Percentiles rank a stretch among this genome's conserved stretches.
Evolutionary conservation across 2,888 invertebrate genomes (phyloP).

Genomic region (Amblyjoppa proteus): DNA sequence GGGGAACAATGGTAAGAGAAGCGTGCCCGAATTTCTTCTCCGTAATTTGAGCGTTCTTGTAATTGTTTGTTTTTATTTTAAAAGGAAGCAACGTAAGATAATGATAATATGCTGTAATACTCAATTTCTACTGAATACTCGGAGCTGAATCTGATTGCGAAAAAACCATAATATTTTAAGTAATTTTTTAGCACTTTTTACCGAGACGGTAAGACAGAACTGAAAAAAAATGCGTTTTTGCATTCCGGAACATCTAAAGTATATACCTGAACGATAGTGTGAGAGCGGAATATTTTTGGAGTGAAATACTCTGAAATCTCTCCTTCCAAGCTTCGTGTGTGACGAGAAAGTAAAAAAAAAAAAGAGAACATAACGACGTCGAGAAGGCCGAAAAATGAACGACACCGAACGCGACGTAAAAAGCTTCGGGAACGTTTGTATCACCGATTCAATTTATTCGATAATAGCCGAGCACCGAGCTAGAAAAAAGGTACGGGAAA

Average conservation of each 20-base stretch:
- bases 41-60: neutral
- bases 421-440: constrained; percentile 17
- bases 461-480: constrained; percentile 27
- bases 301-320: too few species aligned
- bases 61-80: neutral
- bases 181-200: too few species aligned
- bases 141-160: too few species aligned
- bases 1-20: constrained; percentile 7
- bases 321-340: too few species aligned
- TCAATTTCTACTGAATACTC: too few species aligned
- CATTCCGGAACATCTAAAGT: too few species aligned
- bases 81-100: neutral
- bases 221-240: too few species aligned
- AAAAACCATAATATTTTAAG: too few species aligned
- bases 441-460: constrained; percentile 1
- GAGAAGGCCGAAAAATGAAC: neutral
- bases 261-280: too few species aligned
- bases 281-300: too few species aligned
- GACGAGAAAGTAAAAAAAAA: constrained; percentile 20
- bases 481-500: constrained; percentile 12
- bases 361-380: neutral
- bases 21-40: neutral
- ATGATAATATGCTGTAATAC: neutral
- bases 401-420: constrained; percentile 26
- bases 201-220: too few species aligned